These are phyloP conservation scores for Metopia argyrocephala DNA, from an alignment of 2,888 invertebrate species.

Conservation along the genomic window DNA sequence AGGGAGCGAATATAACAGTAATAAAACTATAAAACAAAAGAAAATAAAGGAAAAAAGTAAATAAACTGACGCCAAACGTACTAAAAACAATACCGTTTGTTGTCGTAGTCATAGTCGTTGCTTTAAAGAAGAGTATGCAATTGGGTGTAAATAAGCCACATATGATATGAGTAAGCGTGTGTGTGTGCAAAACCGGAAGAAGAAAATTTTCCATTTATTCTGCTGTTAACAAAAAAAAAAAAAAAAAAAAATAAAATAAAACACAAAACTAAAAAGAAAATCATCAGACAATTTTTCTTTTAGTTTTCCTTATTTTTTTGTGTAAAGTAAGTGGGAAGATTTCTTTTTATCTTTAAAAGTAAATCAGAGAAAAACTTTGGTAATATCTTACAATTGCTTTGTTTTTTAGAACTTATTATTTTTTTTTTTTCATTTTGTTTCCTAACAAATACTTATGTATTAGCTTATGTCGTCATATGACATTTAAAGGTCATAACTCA, in stretches of 20 bases:
- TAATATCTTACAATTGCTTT: too few relatives aligned
- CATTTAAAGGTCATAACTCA: too few relatives aligned
- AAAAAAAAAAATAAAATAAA: neutral
- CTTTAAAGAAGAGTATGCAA: too few relatives aligned
- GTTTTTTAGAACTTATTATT: too few relatives aligned
- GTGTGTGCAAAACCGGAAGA: conserved; percentile 41
- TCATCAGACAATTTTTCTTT: neutral
- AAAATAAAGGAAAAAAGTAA: conserved; percentile 26
- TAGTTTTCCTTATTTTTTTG: neutral
- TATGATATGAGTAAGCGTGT: neutral
- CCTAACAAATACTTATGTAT: too few relatives aligned
- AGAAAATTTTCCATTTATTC: conserved; percentile 38
- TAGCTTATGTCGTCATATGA: too few relatives aligned
- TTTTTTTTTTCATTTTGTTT: too few relatives aligned
- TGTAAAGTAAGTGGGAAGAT: neutral
- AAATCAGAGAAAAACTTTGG: too few relatives aligned
- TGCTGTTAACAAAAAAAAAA: conserved; percentile 28
- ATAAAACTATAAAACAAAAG: conserved; percentile 41
- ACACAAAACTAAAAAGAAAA: neutral
- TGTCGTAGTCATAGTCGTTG: neutral
- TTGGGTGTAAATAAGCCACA: too few relatives aligned
- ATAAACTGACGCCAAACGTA: conserved; percentile 47
- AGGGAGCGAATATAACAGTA: neutral
- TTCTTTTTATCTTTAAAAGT: neutral
- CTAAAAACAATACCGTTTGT: conserved; percentile 33